phyloP scores from a whole-genome alignment of 1,140 invertebrate species.

The Drosophila ficusphila region DNA sequence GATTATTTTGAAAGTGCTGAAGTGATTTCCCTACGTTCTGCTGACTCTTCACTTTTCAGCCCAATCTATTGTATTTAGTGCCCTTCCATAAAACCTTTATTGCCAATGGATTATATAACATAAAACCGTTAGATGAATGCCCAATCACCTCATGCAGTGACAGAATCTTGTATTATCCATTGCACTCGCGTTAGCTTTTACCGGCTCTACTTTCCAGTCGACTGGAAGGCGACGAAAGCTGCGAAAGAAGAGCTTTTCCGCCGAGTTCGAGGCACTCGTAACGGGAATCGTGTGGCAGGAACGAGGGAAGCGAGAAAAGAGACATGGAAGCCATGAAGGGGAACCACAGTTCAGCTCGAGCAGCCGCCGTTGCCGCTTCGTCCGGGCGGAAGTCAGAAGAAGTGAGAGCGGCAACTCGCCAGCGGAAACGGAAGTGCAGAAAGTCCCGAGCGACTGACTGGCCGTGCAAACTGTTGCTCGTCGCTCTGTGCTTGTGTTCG shows the following conservation, averaged over 20 bases:
- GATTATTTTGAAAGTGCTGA: too few species aligned
- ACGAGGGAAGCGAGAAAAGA: not conserved
- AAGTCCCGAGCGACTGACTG: conserved; percentile 11
- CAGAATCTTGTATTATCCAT: not conserved
- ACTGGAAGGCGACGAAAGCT: conserved; percentile 39
- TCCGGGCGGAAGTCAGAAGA: conserved; percentile 46
- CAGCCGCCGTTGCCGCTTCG: conserved; percentile 64
- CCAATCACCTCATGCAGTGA: not conserved
- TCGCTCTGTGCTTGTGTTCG: conserved; percentile 10
- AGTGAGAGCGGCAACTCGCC: conserved; percentile 34
- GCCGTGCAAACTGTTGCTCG: conserved; percentile 73
- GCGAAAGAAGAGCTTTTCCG: conserved; percentile 7
- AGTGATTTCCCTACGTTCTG: too few species aligned
- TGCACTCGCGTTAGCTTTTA: conserved; percentile 9
- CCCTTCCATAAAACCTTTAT: not conserved
- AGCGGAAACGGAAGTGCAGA: conserved; percentile 76
- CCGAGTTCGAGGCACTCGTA: too few species aligned
- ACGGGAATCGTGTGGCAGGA: not conserved
- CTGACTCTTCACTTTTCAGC: too few species aligned
- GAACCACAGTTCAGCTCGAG: conserved; percentile 68
- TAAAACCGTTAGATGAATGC: conserved; percentile 1
- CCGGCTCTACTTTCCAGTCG: conserved; percentile 27
- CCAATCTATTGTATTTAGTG: too few species aligned
- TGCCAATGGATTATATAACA: not conserved
- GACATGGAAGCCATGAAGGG: conserved; percentile 7